Evolutionary conservation across 2,888 invertebrate species (phyloP).

Genomic region (Leptopterna dolabrata): DNA sequence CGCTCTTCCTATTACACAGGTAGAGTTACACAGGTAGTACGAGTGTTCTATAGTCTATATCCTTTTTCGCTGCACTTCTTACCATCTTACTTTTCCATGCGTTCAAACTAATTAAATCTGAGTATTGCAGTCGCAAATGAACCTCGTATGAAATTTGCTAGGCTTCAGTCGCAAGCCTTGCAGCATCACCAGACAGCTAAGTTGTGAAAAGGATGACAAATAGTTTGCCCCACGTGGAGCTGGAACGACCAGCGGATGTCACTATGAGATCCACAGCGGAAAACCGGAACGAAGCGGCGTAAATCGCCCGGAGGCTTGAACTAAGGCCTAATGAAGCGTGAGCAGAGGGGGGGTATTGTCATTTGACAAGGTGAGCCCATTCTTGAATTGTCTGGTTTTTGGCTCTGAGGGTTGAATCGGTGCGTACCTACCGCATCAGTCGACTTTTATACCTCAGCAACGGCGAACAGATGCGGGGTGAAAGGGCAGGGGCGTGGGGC

Average conservation of each 20-base stretch:
- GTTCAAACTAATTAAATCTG: too few species aligned
- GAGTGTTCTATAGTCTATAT: too few species aligned
- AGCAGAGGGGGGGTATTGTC: not conserved
- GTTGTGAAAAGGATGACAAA: not conserved
- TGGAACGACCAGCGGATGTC: not conserved
- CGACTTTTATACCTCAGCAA: not conserved
- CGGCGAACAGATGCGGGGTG: slow-evolving; percentile 3
- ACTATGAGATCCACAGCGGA: not conserved
- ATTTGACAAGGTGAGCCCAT: not conserved
- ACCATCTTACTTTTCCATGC: too few species aligned
- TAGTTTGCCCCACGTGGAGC: not conserved
- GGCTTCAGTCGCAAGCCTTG: too few species aligned
- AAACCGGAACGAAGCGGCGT: not conserved
- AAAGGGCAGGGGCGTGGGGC: slow-evolving; percentile 3
- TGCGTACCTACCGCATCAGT: not conserved
- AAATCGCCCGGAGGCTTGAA: not conserved
- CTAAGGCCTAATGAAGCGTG: not conserved
- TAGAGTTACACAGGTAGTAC: too few species aligned
- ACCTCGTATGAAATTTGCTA: too few species aligned
- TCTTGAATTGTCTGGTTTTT: not conserved
- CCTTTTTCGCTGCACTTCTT: too few species aligned
- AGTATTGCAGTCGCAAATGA: too few species aligned
- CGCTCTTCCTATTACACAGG: too few species aligned
- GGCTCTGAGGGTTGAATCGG: not conserved
- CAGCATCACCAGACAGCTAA: too few species aligned